Evolutionary conservation across 1,140 invertebrate genomes (phyloP), one percentile per base, ranked within the genome.

Genomic region (Parapsyche elsis): DNA sequence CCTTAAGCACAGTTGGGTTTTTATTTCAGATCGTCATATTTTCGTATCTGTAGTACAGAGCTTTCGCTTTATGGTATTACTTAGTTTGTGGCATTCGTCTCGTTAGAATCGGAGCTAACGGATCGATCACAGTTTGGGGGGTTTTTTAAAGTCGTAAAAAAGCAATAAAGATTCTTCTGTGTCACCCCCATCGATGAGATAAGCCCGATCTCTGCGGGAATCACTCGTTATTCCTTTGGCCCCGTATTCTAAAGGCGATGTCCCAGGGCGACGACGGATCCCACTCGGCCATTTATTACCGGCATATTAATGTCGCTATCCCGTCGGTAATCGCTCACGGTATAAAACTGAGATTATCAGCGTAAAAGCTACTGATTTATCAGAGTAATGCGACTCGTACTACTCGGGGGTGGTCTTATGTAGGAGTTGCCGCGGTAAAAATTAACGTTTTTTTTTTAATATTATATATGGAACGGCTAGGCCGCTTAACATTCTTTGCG

Each of bases 171-270:
- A 16, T 9, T 67, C 24, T 67, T 12, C 64, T 23, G 21, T 67
- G 64, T 67, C 64, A 67, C 64, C 64, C 64, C 64, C 64, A 23
- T 30, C 64, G 64, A 67, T 23, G 21, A 67, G 64, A 67, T 67
- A 67, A 67, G 24, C 23, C 23, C 64, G 64, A 67, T 67, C 64
- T 19, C 64, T 23, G 64, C 24, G 21, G 64, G 64, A 9, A 53
- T 53, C 49, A 53, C 49, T 53, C 16, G 49, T 53, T 53, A 53
- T 16, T 53, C 16, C 16, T 53, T 53, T 67, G 23, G 4, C 49
- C 49, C 2, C 9, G 57, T 23, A 21, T 21, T 61, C 12, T n/a
- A 23, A 67, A 26, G 21, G 24, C 23, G 49, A 53, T 53, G 64
- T 23, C 16, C 57, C 57, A 21, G 57, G 57, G 57, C 57, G 64